Conservation (phyloP, 2,888 invertebrate genomes). For the Zonitis immaculata region DNA sequence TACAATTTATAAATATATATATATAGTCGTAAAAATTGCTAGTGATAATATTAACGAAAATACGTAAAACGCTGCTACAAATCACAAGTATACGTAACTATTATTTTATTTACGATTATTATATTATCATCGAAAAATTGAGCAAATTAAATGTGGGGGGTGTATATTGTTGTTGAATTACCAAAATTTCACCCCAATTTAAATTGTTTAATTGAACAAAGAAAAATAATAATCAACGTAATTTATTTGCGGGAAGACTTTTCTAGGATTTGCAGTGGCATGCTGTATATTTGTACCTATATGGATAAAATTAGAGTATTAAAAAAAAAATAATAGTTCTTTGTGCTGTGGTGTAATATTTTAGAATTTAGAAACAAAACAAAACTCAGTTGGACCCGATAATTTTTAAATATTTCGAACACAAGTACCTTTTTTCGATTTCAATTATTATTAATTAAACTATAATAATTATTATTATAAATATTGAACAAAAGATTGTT, state of each 20-base stretch:
- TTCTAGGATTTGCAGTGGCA: slow-evolving; percentile 45
- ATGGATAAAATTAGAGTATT: slow-evolving; percentile 48
- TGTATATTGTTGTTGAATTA: slow-evolving; percentile 10
- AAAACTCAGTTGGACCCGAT: slow-evolving; percentile 41
- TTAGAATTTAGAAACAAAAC: slow-evolving; percentile 48
- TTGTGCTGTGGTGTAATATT: slow-evolving; percentile 53
- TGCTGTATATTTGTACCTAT: slow-evolving; percentile 52
- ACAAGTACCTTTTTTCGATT: slow-evolving; percentile 30
- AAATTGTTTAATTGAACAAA: slow-evolving; percentile 36
- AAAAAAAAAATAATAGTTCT: too few relatives aligned
- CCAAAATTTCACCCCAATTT: slow-evolving; percentile 26
- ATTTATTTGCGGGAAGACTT: slow-evolving; percentile 38
- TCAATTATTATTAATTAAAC: slow-evolving; percentile 33
- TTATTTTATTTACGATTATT: too few relatives aligned
- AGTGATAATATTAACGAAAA: slow-evolving; percentile 45
- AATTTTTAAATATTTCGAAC: slow-evolving; percentile 23
- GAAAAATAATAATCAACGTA: slow-evolving; percentile 31
- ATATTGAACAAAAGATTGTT: too few relatives aligned
- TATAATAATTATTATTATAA: slow-evolving; percentile 38
- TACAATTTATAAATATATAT: too few relatives aligned
- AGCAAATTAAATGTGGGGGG: slow-evolving; percentile 34
- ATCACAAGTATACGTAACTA: slow-evolving; percentile 47
- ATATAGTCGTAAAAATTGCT: too few relatives aligned
- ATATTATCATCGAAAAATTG: slow-evolving; percentile 38
- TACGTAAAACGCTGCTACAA: slow-evolving; percentile 48